Percentiles rank a stretch among this genome's conserved stretches.
Evolutionary conservation across 1,140 invertebrate species (phyloP).

Genomic region (Diorhabda sublineata): DNA sequence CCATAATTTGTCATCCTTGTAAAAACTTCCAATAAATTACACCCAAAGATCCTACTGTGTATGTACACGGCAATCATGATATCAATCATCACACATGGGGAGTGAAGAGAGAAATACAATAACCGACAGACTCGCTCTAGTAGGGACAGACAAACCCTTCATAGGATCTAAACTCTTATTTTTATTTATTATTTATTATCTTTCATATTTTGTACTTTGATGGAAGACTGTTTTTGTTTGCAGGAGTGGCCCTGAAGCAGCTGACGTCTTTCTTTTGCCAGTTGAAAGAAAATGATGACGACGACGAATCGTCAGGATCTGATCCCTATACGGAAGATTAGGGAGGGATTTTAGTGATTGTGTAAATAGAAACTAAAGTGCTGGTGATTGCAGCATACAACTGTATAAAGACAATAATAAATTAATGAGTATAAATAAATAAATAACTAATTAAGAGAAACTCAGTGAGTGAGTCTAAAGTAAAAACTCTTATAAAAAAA

Average conservation of each 20-base stretch:
- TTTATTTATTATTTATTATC: too few species aligned
- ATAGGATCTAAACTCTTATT: too few species aligned
- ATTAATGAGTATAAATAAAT: constrained; percentile 24
- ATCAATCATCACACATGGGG: too few species aligned
- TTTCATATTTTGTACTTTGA: too few species aligned
- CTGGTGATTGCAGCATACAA: constrained; percentile 25
- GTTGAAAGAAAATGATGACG: constrained; percentile 41
- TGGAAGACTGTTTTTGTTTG: constrained; percentile 19
- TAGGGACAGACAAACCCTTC: too few species aligned
- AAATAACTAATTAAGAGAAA: not conserved
- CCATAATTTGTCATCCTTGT: too few species aligned
- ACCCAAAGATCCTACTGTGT: too few species aligned
- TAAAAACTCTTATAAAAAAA: constrained; percentile 30
- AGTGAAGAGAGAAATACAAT: too few species aligned
- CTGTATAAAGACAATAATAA: constrained; percentile 33
- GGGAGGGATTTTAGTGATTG: constrained; percentile 39
- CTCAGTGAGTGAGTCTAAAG: constrained; percentile 13
- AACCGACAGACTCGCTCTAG: too few species aligned
- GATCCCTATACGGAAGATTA: constrained; percentile 12
- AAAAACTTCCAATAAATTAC: too few species aligned
- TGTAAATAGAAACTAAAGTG: constrained; percentile 6
- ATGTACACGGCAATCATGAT: too few species aligned
- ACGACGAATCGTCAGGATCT: constrained; percentile 30
- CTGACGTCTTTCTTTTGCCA: constrained; percentile 56
- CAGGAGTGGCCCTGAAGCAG: constrained; percentile 54